A percentile compares a stretch with the other conserved stretches of the same genome.
These are phyloP conservation scores for Pandemis cinnamomeana DNA, from an alignment of 2,888 invertebrate genomes.

Conservation along the genomic window DNA sequence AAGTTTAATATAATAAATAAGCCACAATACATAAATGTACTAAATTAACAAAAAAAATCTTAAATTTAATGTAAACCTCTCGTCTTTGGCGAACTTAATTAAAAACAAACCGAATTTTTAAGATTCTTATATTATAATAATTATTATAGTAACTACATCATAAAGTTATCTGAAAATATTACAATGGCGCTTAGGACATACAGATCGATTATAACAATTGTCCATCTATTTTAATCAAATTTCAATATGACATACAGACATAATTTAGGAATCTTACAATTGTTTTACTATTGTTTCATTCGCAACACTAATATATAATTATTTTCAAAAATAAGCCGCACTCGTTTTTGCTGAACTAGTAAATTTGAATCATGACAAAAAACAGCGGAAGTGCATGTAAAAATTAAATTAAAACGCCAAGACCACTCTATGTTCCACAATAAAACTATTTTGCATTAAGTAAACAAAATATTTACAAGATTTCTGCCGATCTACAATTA, in stretches of 20 bases:
- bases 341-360: too few relatives aligned
- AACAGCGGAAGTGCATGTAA: too few relatives aligned
- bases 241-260: too few relatives aligned
- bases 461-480: conserved; percentile 32
- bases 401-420: too few relatives aligned
- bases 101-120: conserved; percentile 19
- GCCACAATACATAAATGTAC: conserved; percentile 36
- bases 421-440: not conserved
- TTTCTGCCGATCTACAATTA: conserved; percentile 10
- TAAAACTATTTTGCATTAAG: conserved; percentile 4
- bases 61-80: conserved; percentile 24
- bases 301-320: too few relatives aligned
- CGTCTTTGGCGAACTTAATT: conserved; percentile 31
- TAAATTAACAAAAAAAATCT: conserved; percentile 28
- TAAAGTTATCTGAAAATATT: not conserved
- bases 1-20: conserved; percentile 41
- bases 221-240: not conserved
- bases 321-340: too few relatives aligned
- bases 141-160: not conserved
- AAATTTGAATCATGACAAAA: too few relatives aligned
- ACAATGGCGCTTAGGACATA: not conserved
- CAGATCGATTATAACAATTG: not conserved
- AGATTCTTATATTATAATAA: conserved; percentile 8
- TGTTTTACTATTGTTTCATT: too few relatives aligned
- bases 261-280: too few relatives aligned